These are phyloP conservation scores for Ruditapes philippinarum DNA, from an alignment of 1,140 invertebrate species.

Conservation along the genomic window DNA sequence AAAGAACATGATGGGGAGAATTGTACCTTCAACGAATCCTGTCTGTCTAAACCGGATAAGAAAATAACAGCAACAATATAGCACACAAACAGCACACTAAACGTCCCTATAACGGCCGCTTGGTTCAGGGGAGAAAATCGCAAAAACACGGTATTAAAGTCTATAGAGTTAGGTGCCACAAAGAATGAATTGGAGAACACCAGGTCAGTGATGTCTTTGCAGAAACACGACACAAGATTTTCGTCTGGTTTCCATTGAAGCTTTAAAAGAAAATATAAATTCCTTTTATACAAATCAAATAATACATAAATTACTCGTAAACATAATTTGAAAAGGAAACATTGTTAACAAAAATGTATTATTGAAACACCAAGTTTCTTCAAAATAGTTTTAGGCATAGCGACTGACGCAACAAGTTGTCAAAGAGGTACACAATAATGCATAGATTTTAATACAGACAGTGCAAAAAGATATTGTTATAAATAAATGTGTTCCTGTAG, in stretches of 20 bases:
- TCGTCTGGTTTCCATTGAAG: conserved; percentile 8
- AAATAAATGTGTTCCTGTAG: no score
- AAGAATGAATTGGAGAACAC: conserved; percentile 83
- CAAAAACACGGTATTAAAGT: conserved; percentile 87
- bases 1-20: no score
- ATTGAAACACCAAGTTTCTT: no score
- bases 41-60: conserved; percentile 86
- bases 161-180: conserved; percentile 87
- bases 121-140: conserved; percentile 77
- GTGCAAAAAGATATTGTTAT: no score
- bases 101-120: conserved; percentile 82
- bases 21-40: conserved; percentile 73
- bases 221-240: conserved; percentile 33
- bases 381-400: no score
- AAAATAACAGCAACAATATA: conserved; percentile 86
- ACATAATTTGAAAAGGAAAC: no score
- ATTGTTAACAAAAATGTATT: no score
- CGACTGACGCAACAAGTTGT: no score
- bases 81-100: conserved; percentile 85
- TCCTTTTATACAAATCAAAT: background rate
- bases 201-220: conserved; percentile 10
- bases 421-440: no score
- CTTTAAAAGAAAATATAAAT: conserved; percentile 3
- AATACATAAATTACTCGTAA: no score
- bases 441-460: no score